Base-by-base conservation (phyloP, 2,888 invertebrate species). In the Drosophila mercatorum region DNA sequence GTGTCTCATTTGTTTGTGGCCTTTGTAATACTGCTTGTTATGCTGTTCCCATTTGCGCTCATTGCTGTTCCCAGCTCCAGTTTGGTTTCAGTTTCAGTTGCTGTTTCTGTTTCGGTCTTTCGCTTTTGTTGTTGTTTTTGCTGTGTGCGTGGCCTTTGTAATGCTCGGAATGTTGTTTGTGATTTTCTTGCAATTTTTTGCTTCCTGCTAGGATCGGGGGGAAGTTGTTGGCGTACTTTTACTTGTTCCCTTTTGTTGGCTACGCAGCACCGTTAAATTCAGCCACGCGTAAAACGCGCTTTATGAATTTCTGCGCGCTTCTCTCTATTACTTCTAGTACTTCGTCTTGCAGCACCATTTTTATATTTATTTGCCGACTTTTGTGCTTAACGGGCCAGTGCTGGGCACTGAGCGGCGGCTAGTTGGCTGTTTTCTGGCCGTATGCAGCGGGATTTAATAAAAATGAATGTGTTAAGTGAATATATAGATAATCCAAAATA, bases 141-240 rank as follows among this genome's bases (percentile, higher is more conserved):
- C 56, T 57, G 57, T 31, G 40, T 40, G 47, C 31, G 49, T 65
- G 58, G 55, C 63, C 70, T 66, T 81, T 68, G 81, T 64, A 68
- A 78, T 76, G 73, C 51, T 56, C n/a, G 80, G 84, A 87, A 84
- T 84, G 80, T 75, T 84, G 84, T 78, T 84, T 84, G 78, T 84
- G 87, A 84, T 84, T 84, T 84, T 67, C 53, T 56, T 53, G 44
- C 61, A 34, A 67, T 62, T 74, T 44, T 44, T 22, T 57, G 22
- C 55, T 41, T 55, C 55, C 12, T 53, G 41, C 17, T 11, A 3
- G 55, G 5, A 41, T 10, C 26, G 17, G 28, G 41, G 41, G n/a
- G 4, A 3, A n/a, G 5, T 6, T 11, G 57, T 8, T 55, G 43
- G 60, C 46, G 62, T 60, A 56, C 65, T 62, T 55, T 52, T 65